phyloP scores from a whole-genome alignment of 2,888 invertebrate genomes.

The Acanthosoma haemorrhoidale region DNA sequence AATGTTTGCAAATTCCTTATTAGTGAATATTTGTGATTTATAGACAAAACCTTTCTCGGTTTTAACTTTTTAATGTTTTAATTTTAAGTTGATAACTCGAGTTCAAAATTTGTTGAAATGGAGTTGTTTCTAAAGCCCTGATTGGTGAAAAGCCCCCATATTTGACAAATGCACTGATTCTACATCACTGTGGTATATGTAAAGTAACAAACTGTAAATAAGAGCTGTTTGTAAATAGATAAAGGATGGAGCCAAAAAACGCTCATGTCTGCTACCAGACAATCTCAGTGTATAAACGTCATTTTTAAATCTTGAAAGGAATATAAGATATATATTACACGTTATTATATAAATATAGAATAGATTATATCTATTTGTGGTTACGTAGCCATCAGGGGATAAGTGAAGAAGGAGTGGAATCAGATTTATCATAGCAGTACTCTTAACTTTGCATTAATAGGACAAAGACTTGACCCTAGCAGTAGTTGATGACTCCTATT shows the following conservation, averaged over 20 bases:
- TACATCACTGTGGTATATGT: no score
- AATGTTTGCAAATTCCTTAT: no score
- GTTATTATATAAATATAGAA: neutral
- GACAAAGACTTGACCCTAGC: no score
- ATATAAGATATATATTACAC: neutral
- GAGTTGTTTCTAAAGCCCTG: no score
- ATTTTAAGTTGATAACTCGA: neutral
- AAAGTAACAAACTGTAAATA: neutral
- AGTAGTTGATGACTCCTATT: no score
- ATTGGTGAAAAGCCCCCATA: no score
- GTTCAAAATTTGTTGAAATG: no score
- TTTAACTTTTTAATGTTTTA: neutral
- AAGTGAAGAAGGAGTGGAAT: no score
- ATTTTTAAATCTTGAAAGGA: neutral
- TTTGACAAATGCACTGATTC: no score
- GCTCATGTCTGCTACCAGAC: constrained; percentile 2
- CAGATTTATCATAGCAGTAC: no score
- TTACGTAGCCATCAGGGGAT: no score
- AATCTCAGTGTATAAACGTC: constrained; percentile 6
- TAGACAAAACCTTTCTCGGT: neutral
- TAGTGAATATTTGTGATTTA: neutral
- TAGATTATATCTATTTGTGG: neutral
- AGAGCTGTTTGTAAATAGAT: neutral
- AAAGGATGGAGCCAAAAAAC: neutral
- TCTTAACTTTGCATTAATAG: no score